Percentiles rank a stretch among this genome's conserved stretches.
Conservation (phyloP, 1,140 invertebrate species). For the Frieseomelitta varia region DNA sequence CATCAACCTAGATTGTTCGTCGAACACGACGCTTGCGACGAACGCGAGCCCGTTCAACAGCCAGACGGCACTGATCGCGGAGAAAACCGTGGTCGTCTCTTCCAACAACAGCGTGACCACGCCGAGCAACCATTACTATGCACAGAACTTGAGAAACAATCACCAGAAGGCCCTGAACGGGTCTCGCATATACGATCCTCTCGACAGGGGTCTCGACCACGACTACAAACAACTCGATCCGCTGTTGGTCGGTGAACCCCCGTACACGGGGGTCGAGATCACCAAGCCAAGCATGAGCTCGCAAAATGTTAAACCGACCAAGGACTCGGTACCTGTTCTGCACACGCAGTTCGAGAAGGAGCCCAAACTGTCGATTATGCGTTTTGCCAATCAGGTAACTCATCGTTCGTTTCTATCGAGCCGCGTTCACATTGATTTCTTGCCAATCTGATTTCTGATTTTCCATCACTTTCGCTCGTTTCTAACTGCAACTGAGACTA, state of each 20-base stretch:
- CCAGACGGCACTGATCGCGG: slow-evolving; percentile 72
- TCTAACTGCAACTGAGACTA: no score
- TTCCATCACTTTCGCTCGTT: no score
- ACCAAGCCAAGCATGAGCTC: slow-evolving; percentile 54
- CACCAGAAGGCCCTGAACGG: slow-evolving; percentile 68
- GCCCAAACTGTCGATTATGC: background rate
- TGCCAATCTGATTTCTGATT: no score
- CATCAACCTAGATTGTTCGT: slow-evolving; percentile 83
- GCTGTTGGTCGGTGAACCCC: slow-evolving; percentile 60
- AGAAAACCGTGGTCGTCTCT: slow-evolving; percentile 56
- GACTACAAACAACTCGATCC: slow-evolving; percentile 78
- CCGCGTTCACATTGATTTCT: no score
- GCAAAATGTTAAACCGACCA: slow-evolving; percentile 54
- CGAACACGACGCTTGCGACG: slow-evolving; percentile 83
- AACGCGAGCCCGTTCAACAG: slow-evolving; percentile 82
- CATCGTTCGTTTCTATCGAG: background rate
- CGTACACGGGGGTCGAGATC: slow-evolving; percentile 18
- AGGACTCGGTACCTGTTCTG: slow-evolving; percentile 5
- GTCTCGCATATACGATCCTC: slow-evolving; percentile 72
- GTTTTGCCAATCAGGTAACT: slow-evolving; percentile 61
- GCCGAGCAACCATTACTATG: slow-evolving; percentile 73
- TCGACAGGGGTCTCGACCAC: slow-evolving; percentile 58
- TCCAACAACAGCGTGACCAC: slow-evolving; percentile 6
- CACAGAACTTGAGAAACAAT: slow-evolving; percentile 76
- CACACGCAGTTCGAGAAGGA: slow-evolving; percentile 60